phyloP scores from a whole-genome alignment of 2,888 invertebrate genomes.

The Cheilosia variabilis region DNA sequence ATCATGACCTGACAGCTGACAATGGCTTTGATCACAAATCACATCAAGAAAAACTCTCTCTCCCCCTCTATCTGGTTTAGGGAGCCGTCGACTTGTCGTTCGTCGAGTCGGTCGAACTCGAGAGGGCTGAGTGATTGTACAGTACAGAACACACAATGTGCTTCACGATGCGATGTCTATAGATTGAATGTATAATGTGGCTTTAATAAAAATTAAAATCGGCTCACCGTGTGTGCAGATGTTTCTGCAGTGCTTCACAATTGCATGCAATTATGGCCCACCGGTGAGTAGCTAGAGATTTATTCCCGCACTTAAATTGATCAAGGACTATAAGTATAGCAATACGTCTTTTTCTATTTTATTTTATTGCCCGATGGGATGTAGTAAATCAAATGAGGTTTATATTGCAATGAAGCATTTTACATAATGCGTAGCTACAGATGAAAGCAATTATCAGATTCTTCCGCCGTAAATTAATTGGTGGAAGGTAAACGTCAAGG shows the following conservation, averaged over 20 bases:
- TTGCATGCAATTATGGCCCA: conserved; percentile 39
- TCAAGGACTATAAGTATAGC: conserved; percentile 35
- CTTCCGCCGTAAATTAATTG: too few species aligned
- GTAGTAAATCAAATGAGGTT: background rate
- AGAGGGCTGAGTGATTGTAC: conserved; percentile 23
- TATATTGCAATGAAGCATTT: background rate
- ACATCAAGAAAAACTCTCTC: conserved; percentile 36
- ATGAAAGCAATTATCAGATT: too few species aligned
- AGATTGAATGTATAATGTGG: conserved; percentile 4
- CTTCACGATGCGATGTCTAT: conserved; percentile 19
- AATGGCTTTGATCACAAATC: conserved; percentile 38
- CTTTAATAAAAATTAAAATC: conserved; percentile 7
- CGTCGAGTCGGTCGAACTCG: background rate
- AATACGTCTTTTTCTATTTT: too few species aligned
- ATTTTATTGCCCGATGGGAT: background rate
- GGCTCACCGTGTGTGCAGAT: conserved; percentile 22
- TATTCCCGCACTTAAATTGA: conserved; percentile 36
- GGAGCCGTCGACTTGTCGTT: background rate
- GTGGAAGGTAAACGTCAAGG: too few species aligned
- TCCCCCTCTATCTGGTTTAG: background rate
- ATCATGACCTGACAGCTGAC: conserved; percentile 28
- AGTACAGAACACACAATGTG: conserved; percentile 8
- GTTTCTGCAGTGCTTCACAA: conserved; percentile 23
- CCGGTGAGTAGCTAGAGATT: conserved; percentile 16
- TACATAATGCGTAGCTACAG: background rate